A percentile compares a stretch with the other conserved stretches of the same genome.
Evolutionary conservation across 2,888 invertebrate genomes (phyloP).

Genomic region (Copidosoma aretas): DNA sequence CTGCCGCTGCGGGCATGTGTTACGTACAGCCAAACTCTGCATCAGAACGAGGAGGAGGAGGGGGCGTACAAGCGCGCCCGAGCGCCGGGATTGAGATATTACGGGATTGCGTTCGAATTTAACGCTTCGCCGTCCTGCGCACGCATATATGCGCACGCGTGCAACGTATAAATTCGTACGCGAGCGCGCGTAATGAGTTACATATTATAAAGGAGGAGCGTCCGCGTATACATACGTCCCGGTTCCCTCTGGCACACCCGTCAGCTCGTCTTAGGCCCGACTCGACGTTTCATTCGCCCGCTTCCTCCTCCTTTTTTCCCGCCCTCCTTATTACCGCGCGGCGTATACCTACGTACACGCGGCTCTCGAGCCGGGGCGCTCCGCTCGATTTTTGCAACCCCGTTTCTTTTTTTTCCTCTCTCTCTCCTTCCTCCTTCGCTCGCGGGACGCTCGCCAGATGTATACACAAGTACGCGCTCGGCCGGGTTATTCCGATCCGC

Average conservation of each 20-base stretch:
- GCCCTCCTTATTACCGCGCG: no score
- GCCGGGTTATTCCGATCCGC: neutral
- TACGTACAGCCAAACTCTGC: no score
- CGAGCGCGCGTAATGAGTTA: no score
- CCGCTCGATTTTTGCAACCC: neutral
- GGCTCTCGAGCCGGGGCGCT: neutral
- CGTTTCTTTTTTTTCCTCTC: neutral
- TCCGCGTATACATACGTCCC: no score
- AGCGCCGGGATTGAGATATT: conserved; percentile 35
- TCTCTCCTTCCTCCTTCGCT: neutral
- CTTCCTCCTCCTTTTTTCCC: no score
- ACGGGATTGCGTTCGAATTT: conserved; percentile 34
- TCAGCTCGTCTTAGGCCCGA: neutral
- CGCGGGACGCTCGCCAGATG: neutral
- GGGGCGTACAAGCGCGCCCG: neutral
- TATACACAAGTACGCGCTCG: no score
- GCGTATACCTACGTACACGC: no score
- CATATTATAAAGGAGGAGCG: no score
- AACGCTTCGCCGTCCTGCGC: conserved; percentile 17
- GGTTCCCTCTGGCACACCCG: neutral
- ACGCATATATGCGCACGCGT: no score
- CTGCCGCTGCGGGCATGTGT: neutral
- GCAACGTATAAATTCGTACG: no score
- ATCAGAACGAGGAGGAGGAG: conserved; percentile 5
- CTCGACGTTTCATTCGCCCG: neutral